phyloP scores from a whole-genome alignment of 2,888 invertebrate species.

The Rotaria sp. region DNA sequence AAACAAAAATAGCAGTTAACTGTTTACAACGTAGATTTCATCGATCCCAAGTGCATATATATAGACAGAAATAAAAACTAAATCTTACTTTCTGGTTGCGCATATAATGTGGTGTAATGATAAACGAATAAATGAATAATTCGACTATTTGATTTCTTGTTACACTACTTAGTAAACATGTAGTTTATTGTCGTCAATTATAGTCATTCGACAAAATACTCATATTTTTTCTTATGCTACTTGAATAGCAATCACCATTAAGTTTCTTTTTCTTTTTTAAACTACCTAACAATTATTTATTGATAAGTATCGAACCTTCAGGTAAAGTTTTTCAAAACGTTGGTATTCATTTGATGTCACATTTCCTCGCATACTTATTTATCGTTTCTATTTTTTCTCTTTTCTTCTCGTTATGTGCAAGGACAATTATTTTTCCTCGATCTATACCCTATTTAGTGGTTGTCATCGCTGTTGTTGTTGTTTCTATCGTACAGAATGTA shows the following conservation, averaged over 20 bases:
- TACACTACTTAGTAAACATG: neutral
- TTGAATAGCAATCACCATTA: neutral
- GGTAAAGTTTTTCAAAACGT: neutral
- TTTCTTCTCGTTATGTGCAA: neutral
- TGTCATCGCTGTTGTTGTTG: neutral
- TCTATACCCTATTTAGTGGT: neutral
- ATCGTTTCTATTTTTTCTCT: neutral
- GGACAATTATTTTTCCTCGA: constrained; percentile 1
- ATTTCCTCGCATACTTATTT: neutral
- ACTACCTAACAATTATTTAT: neutral
- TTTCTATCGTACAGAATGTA: neutral
- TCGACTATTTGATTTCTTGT: neutral
- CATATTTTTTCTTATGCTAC: neutral
- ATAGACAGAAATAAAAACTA: neutral
- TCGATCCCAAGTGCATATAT: neutral
- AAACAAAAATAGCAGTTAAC: neutral
- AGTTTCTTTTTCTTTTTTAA: neutral
- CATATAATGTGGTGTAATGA: neutral
- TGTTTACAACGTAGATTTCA: neutral
- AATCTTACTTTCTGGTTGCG: neutral
- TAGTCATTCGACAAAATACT: neutral
- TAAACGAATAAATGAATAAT: neutral
- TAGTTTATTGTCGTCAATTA: neutral
- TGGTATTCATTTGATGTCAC: neutral
- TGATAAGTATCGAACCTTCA: neutral